These are phyloP conservation scores for Antheraea yamamai DNA, from an alignment of 2,888 invertebrate species.

Conservation along the genomic window DNA sequence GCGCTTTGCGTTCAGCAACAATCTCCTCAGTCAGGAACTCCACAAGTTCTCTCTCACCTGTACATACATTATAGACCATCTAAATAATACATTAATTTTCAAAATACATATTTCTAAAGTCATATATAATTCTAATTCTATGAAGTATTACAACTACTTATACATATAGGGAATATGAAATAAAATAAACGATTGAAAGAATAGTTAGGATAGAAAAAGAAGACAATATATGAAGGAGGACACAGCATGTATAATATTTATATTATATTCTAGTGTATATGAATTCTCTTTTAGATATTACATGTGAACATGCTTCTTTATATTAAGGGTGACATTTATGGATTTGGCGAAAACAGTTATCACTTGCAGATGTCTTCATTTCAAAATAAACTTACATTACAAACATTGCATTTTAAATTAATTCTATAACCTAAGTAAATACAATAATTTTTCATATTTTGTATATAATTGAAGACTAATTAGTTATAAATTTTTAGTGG, in stretches of 20 bases:
- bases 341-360: too few relatives aligned
- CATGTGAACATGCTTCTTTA: too few relatives aligned
- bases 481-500: too few relatives aligned
- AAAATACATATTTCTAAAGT: background rate
- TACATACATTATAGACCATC: background rate
- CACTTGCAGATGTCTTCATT: too few relatives aligned
- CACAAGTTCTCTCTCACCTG: slow-evolving; percentile 93
- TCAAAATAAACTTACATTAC: too few relatives aligned
- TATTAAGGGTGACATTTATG: too few relatives aligned
- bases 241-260: background rate
- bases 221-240: background rate
- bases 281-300: too few relatives aligned
- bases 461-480: too few relatives aligned
- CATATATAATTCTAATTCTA: background rate
- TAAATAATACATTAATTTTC: background rate
- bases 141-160: background rate
- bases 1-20: slow-evolving; percentile 92
- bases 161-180: background rate
- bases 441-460: too few relatives aligned
- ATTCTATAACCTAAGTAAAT: too few relatives aligned
- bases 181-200: background rate
- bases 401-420: too few relatives aligned
- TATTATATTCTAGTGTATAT: background rate
- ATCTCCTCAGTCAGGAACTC: slow-evolving; percentile 97
- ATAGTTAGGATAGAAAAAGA: background rate